These are phyloP conservation scores for Atrichornis clamosus DNA, from an alignment of 2,113 vertebrate genomes.

Conservation along the genomic window DNA sequence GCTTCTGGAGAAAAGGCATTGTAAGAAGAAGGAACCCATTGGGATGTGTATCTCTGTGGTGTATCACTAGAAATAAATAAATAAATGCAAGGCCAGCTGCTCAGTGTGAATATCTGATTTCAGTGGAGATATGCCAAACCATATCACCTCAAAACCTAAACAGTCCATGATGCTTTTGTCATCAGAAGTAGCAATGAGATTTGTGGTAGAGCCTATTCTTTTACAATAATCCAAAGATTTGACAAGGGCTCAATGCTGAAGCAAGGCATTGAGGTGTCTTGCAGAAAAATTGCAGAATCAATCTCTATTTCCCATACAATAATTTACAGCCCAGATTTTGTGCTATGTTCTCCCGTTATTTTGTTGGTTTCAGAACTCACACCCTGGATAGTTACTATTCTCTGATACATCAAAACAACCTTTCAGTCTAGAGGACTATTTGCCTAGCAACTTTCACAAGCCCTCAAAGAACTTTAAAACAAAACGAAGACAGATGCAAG, in stretches of 20 bases:
- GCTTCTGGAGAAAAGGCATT: neutral
- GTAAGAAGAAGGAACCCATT: neutral
- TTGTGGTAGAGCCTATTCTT: neutral
- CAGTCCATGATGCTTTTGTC: neutral
- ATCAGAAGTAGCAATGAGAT: neutral
- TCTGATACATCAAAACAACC: neutral
- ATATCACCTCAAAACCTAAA: neutral
- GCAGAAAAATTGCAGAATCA: neutral
- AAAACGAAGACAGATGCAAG: neutral
- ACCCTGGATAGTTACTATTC: neutral
- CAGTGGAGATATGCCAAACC: neutral
- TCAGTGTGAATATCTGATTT: neutral
- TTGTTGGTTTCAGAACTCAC: neutral
- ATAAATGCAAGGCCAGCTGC: neutral
- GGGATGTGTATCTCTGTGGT: neutral
- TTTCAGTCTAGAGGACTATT: neutral
- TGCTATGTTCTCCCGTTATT: neutral
- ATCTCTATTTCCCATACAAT: neutral
- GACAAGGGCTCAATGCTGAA: neutral
- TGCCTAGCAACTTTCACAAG: neutral
- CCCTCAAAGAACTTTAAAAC: neutral
- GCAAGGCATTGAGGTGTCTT: neutral
- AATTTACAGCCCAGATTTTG: neutral
- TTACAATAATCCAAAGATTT: neutral
- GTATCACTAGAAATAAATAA: neutral